Percentiles rank a stretch among this genome's conserved stretches.
phyloP scores from a whole-genome alignment of 2,113 vertebrate species.

The Bubo bubo region DNA sequence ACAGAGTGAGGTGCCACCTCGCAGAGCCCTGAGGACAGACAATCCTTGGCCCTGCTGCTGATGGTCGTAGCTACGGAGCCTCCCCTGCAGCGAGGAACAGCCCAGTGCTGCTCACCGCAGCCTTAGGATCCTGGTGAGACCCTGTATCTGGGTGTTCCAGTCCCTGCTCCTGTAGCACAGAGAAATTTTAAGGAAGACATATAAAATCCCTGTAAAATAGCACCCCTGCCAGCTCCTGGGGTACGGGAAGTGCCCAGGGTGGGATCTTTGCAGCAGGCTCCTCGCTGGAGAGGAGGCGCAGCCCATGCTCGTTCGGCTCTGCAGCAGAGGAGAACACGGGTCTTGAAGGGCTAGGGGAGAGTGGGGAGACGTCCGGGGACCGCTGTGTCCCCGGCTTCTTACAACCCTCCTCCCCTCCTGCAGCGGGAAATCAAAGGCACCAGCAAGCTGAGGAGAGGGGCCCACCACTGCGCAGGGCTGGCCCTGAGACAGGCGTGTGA shows the following conservation, averaged over 20 bases:
- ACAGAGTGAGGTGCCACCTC: not conserved
- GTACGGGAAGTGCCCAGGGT: not conserved
- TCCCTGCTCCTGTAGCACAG: not conserved
- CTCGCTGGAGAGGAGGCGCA: not conserved
- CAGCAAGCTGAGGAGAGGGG: not conserved
- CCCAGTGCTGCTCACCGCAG: not conserved
- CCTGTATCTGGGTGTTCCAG: rapidly evolving
- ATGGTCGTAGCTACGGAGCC: not conserved
- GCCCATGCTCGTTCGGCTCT: not conserved
- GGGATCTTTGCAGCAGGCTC: not conserved
- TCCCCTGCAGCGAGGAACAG: not conserved
- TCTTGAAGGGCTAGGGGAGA: not conserved
- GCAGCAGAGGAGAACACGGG: not conserved
- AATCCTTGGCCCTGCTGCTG: not conserved
- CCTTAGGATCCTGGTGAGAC: not conserved
- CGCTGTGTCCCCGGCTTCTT: rapidly evolving
- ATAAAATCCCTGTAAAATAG: not conserved
- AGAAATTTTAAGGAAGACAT: conserved; percentile 7
- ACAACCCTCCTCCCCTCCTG: not conserved
- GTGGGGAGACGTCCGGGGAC: not conserved
- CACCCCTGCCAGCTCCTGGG: conserved; percentile 28
- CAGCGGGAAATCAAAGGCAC: not conserved
- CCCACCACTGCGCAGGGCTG: not conserved
- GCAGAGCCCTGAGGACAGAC: not conserved
- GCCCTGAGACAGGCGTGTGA: rapidly evolving